These are phyloP conservation scores for Ctenomys sociabilis DNA, from an alignment of 2,113 vertebrate genomes.

Conservation along the genomic window DNA sequence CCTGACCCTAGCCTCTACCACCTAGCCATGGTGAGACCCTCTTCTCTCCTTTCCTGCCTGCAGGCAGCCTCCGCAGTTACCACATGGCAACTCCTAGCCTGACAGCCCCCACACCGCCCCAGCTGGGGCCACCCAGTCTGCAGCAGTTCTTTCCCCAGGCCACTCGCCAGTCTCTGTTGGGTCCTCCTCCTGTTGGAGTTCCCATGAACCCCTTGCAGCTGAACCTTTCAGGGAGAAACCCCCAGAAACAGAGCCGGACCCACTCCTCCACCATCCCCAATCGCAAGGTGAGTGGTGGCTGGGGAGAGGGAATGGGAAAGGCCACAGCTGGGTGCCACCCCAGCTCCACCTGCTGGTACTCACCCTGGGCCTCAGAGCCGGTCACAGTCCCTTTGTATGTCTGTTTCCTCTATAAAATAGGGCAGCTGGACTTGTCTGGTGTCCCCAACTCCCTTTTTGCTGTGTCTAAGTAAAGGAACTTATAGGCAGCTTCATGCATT, in stretches of 20 bases:
- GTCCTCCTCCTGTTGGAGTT: slow-evolving; percentile 95
- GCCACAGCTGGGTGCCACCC: background rate
- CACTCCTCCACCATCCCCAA: slow-evolving; percentile 67
- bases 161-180: slow-evolving; percentile 93
- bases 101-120: slow-evolving; percentile 87
- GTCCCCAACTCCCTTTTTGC: background rate
- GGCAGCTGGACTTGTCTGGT: background rate
- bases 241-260: slow-evolving; percentile 90
- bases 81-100: slow-evolving; percentile 82
- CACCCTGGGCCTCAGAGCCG: background rate
- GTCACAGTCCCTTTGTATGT: background rate
- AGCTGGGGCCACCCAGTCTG: slow-evolving; percentile 88
- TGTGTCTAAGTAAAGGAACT: background rate
- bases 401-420: background rate
- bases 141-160: slow-evolving; percentile 95
- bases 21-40: background rate
- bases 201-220: slow-evolving; percentile 92
- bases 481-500: background rate
- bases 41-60: slow-evolving; percentile 1
- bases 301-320: background rate
- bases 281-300: slow-evolving; percentile 86
- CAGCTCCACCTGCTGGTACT: background rate
- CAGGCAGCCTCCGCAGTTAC: slow-evolving; percentile 90
- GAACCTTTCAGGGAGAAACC: slow-evolving; percentile 90
- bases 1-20: background rate